A percentile compares a stretch with the other conserved stretches of the same genome.
phyloP scores from a whole-genome alignment of 1,140 invertebrate genomes.

The Bombus fervidus region DNA sequence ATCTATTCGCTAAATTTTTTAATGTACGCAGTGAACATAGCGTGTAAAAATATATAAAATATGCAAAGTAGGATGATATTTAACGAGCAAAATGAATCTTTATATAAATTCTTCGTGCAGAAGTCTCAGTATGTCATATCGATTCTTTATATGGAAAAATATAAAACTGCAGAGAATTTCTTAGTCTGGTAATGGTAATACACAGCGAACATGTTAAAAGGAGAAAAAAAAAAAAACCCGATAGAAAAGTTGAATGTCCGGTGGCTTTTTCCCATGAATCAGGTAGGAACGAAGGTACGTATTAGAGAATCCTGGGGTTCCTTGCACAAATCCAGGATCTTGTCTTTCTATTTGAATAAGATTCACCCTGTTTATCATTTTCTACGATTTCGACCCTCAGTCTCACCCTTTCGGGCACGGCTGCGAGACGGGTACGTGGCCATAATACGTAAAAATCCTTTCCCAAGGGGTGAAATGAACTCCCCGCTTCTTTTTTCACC shows the following conservation, averaged over 20 bases:
- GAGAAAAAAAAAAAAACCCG: constrained; percentile 27
- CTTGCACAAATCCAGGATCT: constrained; percentile 76
- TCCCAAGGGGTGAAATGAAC: constrained; percentile 77
- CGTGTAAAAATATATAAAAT: too few species aligned
- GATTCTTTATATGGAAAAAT: accelerated
- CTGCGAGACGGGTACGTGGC: constrained; percentile 44
- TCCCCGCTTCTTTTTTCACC: constrained; percentile 62
- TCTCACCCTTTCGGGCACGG: constrained; percentile 59
- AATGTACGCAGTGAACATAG: background rate
- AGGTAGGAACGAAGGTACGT: constrained; percentile 64
- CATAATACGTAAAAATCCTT: constrained; percentile 72
- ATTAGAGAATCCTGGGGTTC: constrained; percentile 58
- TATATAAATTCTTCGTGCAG: too few species aligned
- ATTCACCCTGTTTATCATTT: constrained; percentile 81
- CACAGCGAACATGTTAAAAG: constrained; percentile 35
- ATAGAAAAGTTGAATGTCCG: constrained; percentile 60
- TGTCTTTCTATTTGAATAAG: constrained; percentile 81
- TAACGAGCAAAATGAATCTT: too few species aligned
- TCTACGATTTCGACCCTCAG: constrained; percentile 72
- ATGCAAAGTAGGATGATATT: too few species aligned
- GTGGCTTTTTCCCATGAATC: constrained; percentile 77
- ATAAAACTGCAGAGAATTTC: background rate
- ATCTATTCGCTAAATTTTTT: background rate
- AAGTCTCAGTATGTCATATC: background rate
- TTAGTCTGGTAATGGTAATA: too few species aligned